A percentile compares a stretch with the other conserved stretches of the same genome.
phyloP scores from a whole-genome alignment of 2,797 vertebrate species.

The Mergus octosetaceus region DNA sequence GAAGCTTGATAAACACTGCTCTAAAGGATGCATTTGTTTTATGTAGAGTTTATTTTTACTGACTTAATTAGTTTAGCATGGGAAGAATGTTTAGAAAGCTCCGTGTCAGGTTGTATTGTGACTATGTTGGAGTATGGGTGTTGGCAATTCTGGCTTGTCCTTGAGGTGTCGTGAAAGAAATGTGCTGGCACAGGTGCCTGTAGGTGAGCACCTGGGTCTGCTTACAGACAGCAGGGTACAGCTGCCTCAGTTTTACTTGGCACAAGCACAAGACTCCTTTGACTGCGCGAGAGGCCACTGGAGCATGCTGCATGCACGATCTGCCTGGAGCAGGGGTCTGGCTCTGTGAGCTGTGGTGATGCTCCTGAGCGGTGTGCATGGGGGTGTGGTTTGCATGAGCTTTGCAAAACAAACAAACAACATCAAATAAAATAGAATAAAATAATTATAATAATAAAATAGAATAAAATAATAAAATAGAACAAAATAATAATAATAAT shows the following conservation, averaged over 20 bases:
- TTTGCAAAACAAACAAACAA: background rate
- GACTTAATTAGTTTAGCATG: background rate
- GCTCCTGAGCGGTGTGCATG: fast-evolving
- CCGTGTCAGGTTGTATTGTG: background rate
- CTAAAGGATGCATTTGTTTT: background rate
- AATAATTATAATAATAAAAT: no score
- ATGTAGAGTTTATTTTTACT: background rate
- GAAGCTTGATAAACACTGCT: background rate
- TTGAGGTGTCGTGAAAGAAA: background rate
- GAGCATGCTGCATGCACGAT: background rate
- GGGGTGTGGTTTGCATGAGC: fast-evolving
- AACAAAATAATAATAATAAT: no score
- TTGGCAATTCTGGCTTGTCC: background rate
- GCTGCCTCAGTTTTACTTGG: background rate
- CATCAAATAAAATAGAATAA: no score
- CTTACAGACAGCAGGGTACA: background rate
- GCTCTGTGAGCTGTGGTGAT: fast-evolving
- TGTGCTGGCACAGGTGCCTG: background rate
- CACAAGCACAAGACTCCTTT: background rate
- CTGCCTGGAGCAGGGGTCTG: background rate
- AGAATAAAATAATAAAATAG: no score
- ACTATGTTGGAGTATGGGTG: background rate
- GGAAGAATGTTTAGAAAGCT: background rate
- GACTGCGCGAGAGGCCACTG: background rate
- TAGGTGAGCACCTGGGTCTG: background rate